A percentile compares a stretch with the other conserved stretches of the same genome.
Conservation (phyloP, 2,113 vertebrate genomes). For the Rhadina sibilatrix region DNA sequence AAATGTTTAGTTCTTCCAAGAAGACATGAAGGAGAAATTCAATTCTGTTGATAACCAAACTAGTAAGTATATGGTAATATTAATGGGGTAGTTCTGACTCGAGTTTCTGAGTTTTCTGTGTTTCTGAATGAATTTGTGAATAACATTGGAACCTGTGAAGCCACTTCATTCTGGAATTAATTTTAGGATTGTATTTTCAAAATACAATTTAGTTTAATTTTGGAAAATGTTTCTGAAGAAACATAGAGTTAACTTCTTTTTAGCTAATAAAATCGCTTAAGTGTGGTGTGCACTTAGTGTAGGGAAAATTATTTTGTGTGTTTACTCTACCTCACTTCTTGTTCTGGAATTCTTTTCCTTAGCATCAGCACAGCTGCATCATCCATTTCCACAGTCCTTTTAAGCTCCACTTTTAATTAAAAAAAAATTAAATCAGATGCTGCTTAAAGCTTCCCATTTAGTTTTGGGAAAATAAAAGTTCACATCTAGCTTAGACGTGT, state of each 20-base stretch:
- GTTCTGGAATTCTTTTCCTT: constrained; percentile 45
- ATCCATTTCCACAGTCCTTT: constrained; percentile 41
- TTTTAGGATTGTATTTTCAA: neutral
- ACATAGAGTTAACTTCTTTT: constrained; percentile 19
- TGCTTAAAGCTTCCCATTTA: constrained; percentile 57
- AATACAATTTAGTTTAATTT: neutral
- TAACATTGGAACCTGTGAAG: neutral
- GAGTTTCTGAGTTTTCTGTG: neutral
- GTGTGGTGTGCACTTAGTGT: neutral
- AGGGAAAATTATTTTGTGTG: constrained; percentile 29
- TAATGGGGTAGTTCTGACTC: neutral
- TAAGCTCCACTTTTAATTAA: constrained; percentile 65
- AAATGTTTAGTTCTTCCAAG: neutral
- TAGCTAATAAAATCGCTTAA: constrained; percentile 6
- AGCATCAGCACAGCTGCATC: constrained; percentile 62
- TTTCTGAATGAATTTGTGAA: neutral
- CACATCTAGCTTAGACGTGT: constrained; percentile 55
- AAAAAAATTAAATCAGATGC: constrained; percentile 65
- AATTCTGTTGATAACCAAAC: neutral
- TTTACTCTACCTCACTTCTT: constrained; percentile 61
- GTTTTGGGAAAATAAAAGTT: constrained; percentile 63
- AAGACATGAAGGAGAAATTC: neutral
- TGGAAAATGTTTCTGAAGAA: neutral
- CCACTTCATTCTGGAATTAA: neutral
- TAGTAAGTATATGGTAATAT: neutral